These are phyloP conservation scores for Pandion haliaetus DNA, from an alignment of 2,113 vertebrate genomes.

Conservation along the genomic window DNA sequence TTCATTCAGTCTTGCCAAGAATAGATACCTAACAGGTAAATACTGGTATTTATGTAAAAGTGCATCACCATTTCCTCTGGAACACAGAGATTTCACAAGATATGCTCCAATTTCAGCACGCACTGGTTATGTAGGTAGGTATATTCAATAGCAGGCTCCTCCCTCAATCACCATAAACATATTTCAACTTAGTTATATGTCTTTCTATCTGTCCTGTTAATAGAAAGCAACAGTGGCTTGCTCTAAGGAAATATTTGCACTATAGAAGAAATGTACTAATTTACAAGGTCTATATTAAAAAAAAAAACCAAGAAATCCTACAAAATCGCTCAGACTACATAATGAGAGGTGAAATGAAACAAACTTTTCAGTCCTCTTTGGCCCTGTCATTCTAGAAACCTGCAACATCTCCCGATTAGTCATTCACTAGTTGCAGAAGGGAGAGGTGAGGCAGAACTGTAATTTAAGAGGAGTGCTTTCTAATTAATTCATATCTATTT, in stretches of 20 bases:
- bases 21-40: neutral
- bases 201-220: neutral
- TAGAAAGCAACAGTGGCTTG: neutral
- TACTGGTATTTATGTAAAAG: neutral
- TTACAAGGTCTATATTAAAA: neutral
- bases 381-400: neutral
- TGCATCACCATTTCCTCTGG: neutral
- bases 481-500: slow-evolving; percentile 32
- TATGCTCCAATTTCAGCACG: neutral
- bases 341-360: neutral
- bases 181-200: neutral
- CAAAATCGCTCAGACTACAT: neutral
- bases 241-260: neutral
- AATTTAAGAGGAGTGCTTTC: slow-evolving; percentile 15
- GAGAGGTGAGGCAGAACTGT: neutral
- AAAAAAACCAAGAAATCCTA: neutral
- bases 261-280: neutral
- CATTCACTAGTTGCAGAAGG: neutral
- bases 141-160: neutral
- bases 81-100: neutral
- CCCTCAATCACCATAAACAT: neutral
- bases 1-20: neutral
- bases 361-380: neutral
- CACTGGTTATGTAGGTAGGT: neutral
- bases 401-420: neutral